phyloP scores from a whole-genome alignment of 2,888 invertebrate genomes.

The Cinara cedri region DNA sequence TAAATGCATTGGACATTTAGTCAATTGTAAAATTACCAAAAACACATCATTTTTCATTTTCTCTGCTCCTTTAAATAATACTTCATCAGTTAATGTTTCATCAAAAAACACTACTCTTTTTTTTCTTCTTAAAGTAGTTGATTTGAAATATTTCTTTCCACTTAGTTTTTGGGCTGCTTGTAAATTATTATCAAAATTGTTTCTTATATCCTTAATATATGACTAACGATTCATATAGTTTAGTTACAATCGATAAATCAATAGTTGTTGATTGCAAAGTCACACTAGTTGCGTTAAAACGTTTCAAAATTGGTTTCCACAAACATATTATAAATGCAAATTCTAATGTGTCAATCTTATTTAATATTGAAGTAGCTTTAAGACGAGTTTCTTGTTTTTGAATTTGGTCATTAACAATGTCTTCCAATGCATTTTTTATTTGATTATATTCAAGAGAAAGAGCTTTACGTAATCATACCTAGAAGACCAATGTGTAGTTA shows the following conservation, averaged over 20 bases:
- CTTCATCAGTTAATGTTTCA: no score
- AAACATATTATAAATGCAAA: conserved; percentile 9
- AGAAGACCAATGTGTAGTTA: conserved; percentile 1
- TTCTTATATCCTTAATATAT: background rate
- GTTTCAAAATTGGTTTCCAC: background rate
- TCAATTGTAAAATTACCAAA: no score
- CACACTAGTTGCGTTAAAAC: background rate
- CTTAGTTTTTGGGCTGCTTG: no score
- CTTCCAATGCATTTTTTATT: background rate
- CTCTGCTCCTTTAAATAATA: no score
- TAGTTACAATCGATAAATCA: background rate
- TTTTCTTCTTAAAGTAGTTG: no score
- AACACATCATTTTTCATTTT: no score
- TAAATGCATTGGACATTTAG: no score
- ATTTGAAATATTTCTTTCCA: no score
- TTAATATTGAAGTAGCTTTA: conserved; percentile 1
- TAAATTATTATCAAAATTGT: no score
- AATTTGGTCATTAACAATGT: no score
- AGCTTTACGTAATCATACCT: background rate
- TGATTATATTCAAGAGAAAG: background rate
- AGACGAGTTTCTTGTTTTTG: background rate
- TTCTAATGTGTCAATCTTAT: background rate
- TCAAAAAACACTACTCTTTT: no score
- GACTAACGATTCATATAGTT: background rate
- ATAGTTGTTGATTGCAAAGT: background rate